Evolutionary conservation across 2,888 invertebrate species (phyloP), one percentile per base, ranked within the genome.

Genomic region (Cheilosia pagana): DNA sequence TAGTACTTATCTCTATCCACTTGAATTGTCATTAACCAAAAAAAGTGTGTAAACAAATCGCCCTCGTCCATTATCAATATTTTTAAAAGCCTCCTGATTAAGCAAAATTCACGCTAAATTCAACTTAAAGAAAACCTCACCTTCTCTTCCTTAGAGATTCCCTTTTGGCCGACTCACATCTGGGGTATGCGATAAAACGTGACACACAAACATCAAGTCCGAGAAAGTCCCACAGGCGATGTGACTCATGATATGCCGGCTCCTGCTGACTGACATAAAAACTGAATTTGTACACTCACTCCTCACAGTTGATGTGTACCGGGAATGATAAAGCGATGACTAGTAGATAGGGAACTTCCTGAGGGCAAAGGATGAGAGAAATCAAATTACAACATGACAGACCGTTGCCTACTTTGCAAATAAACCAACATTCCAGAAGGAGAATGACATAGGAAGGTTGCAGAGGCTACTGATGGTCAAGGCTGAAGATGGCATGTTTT

Each of bases 321-420:
- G 2, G 60, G 35, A 60, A 60, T 60, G 25, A 39, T 59, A 41
- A 21, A 39, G 50, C 35, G 35, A 68, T 57, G 57, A 48, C 57
- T 23, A 39, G 25, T 39, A 41, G 50, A 19, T 39, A 41, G 50
- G 50, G 14, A 50, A 41, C 50, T 8, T 39, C 60, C 71, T 28
- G 3, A 10, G 70, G 70, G 41, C 35, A 50, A 31, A 23, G 35
- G 16, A 50, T 14, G 23, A 41, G 39, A 19, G 50, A 39, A 28
- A 71, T 60, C 50, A 71, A 59, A 59, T 70, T 59, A 59, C 48
- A 50, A 25, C 59, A 60, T 50, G 28, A 52, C 57, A 59, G 70
- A 70, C 70, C 48, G 48, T 59, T 67, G 53, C 28, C 43, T 43
- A 19, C 43, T 21, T 39, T 41, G 12, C 14, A 12, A 45, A 62